Evolutionary conservation across 1,140 invertebrate species (phyloP).

Genomic region (Pteromalus puparum): DNA sequence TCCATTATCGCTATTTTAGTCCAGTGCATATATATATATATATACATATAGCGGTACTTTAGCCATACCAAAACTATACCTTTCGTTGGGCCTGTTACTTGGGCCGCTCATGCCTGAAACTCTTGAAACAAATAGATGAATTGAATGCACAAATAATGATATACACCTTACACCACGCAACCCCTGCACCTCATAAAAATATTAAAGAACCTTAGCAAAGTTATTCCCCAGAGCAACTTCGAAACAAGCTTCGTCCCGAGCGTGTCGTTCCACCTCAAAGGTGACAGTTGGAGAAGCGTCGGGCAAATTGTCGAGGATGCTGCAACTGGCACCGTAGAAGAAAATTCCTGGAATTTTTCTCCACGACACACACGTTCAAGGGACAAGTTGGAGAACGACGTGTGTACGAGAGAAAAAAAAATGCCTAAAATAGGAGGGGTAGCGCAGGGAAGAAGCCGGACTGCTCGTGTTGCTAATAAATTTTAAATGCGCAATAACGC

Average conservation of each 20-base stretch:
- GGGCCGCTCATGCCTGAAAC: no score
- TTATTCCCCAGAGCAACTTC: neutral
- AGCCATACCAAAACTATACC: no score
- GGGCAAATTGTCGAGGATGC: conserved; percentile 7
- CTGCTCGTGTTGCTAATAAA: conserved; percentile 17
- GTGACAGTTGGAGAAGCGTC: neutral
- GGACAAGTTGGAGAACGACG: neutral
- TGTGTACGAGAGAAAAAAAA: neutral
- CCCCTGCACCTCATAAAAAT: neutral
- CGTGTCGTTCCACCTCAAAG: neutral
- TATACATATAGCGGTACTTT: no score
- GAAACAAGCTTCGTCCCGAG: neutral
- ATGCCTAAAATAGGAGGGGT: conserved; percentile 27
- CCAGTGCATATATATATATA: no score
- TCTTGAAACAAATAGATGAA: no score
- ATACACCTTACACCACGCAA: no score
- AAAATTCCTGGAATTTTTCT: conserved; percentile 13
- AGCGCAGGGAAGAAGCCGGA: neutral
- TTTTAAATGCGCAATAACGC: conserved; percentile 42
- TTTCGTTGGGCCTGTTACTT: no score
- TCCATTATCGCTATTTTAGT: no score
- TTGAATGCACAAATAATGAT: no score
- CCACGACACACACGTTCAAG: neutral
- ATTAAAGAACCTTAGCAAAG: neutral
- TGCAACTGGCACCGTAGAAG: neutral